Base-by-base conservation (phyloP, 1,140 invertebrate species). In the Hyposmocoma kahamanoa region DNA sequence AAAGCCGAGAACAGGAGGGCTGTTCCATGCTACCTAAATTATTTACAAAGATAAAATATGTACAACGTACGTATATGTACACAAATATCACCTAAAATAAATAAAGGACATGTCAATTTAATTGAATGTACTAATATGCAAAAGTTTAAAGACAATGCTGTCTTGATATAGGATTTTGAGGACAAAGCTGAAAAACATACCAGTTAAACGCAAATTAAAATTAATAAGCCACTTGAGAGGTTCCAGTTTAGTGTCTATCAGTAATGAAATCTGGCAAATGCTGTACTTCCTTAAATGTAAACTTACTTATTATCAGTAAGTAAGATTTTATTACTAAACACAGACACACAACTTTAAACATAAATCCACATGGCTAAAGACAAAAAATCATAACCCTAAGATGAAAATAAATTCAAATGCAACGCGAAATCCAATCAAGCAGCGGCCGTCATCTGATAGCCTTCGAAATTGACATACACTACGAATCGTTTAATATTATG, bases 391-490 rank as follows among this genome's bases (percentile, higher is more conserved):
- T 26, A 26, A 26, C 5, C 5, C 24, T 26, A 26, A 5, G 24
- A 36, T 36, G 15, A 2, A 17, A 5, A 13, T 2, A n/a, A 36
- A 36, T 26, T 6, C 32, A 36, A 36, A 36, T 36, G 32, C 32
- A 36, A 36, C 30, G 19, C 22, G 22, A 49, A 42, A 45, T 28
- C 44, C 44, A 24, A 51, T 34, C 32, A 54, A 56, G 54, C 50
- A 59, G 39, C 44, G 60, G 62, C 51, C 53, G 60, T 48, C 59
- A 47, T 73, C 74, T 77, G 81, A 83, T 82, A 84, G 79, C 65
- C 63, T 85, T 82, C 79, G 78, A 84, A 85, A 84, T 80, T 79
- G 78, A 84, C 72, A 68, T 56, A 66, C 71, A 80, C 79, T 83
- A 84, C 76, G 51, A 67, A 72, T 67, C 67, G 81, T 80, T 73